Evolutionary conservation across 2,888 invertebrate species (phyloP).

Genomic region (Pristionchus fissidentatus): DNA sequence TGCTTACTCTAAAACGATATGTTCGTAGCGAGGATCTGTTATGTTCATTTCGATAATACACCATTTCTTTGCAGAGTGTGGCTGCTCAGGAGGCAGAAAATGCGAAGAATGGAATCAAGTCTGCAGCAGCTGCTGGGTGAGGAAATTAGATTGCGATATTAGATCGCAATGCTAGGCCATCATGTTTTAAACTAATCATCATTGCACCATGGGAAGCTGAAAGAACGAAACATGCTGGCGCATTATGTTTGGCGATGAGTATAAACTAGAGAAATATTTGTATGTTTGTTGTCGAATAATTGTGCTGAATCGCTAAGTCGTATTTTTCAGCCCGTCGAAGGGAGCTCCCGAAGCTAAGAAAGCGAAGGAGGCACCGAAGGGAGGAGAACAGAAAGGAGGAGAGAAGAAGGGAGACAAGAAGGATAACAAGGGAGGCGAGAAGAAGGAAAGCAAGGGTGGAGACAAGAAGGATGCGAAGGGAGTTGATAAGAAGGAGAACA

Average conservation of each 20-base stretch:
- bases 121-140: constrained; percentile 26
- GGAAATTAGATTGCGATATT: not conserved
- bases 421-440: constrained; percentile 28
- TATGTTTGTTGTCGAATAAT: not conserved
- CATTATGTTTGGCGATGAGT: too few relatives aligned
- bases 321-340: constrained; percentile 25
- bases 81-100: constrained; percentile 54
- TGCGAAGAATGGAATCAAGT: constrained; percentile 54
- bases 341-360: constrained; percentile 41
- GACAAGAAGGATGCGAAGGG: not conserved
- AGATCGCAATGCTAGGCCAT: not conserved
- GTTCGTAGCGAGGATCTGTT: too few relatives aligned
- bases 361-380: constrained; percentile 49
- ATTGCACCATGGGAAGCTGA: too few relatives aligned
- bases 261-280: too few relatives aligned
- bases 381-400: constrained; percentile 5
- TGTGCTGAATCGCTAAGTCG: not conserved
- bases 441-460: not conserved
- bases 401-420: not conserved
- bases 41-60: not conserved
- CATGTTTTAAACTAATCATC: not conserved
- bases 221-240: not conserved
- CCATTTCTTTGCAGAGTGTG: constrained; percentile 52
- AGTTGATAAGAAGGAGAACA: constrained; percentile 48
- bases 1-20: not conserved